Evolutionary conservation across 2,797 vertebrate genomes (phyloP).

Genomic region (Tokudaia tokunoshimensis): DNA sequence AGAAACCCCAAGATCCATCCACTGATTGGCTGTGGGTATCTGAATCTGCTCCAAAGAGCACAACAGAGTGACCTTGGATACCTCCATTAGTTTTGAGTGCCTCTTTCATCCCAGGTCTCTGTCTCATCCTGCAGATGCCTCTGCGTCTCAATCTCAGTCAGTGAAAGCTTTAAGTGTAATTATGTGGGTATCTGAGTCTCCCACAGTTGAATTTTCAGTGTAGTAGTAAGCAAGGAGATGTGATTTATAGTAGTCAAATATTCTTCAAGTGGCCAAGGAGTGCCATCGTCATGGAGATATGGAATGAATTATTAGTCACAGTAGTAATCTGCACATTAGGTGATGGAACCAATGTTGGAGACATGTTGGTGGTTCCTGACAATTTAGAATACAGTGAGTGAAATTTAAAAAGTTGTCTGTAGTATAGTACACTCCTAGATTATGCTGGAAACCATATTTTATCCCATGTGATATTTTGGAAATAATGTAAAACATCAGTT

Average conservation of each 20-base stretch:
- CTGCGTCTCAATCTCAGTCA: no score
- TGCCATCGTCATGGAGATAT: slow-evolving; percentile 13
- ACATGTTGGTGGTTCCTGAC: slow-evolving; percentile 70
- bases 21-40: no score
- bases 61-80: no score
- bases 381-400: slow-evolving; percentile 74
- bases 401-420: slow-evolving; percentile 71
- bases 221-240: neutral
- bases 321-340: slow-evolving; percentile 59
- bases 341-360: slow-evolving; percentile 56
- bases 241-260: neutral
- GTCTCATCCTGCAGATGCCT: no score
- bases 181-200: neutral
- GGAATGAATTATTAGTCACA: neutral
- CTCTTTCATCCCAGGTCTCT: no score
- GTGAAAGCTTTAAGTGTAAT: neutral
- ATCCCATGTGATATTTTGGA: slow-evolving; percentile 7
- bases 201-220: neutral
- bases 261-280: neutral
- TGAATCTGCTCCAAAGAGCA: no score
- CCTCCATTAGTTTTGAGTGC: no score
- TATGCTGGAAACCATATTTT: neutral
- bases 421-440: slow-evolving; percentile 52
- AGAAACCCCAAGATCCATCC: no score
- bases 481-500: slow-evolving; percentile 6